Conservation (phyloP, 2,113 vertebrate genomes). For the Elgaria multicarinata region DNA sequence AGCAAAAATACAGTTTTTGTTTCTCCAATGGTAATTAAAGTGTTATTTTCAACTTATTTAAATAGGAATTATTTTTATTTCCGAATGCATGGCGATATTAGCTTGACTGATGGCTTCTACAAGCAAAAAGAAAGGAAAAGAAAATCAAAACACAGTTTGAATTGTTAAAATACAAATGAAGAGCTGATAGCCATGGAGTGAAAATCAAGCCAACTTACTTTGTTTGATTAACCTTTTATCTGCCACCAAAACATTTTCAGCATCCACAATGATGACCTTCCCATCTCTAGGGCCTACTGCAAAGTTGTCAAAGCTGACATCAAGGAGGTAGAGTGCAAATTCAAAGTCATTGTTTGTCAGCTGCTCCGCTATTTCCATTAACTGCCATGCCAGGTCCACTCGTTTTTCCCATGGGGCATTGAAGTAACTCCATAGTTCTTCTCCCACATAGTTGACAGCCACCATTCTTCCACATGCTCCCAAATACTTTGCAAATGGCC, state of each 20-base stretch:
- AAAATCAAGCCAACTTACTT: conserved; percentile 84
- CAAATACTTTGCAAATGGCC: conserved; percentile 98
- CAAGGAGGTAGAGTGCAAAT: conserved; percentile 98
- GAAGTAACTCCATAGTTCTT: conserved; percentile 98
- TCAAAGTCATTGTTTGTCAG: conserved; percentile 99
- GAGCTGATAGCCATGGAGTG: not conserved
- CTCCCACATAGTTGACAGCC: conserved; percentile 96
- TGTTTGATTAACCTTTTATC: conserved; percentile 97
- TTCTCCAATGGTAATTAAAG: not conserved
- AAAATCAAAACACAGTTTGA: not conserved
- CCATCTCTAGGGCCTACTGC: conserved; percentile 96
- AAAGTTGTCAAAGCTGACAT: conserved; percentile 99
- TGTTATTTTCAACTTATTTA: not conserved
- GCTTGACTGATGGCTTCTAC: not conserved
- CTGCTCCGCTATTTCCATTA: conserved; percentile 99
- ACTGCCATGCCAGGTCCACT: conserved; percentile 93
- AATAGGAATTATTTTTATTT: not conserved
- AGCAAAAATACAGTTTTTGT: not conserved
- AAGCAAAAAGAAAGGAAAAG: not conserved
- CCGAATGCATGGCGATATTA: not conserved
- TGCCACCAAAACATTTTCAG: conserved; percentile 97
- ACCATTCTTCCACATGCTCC: conserved; percentile 97
- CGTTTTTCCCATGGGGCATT: conserved; percentile 95
- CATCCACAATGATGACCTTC: conserved; percentile 98
- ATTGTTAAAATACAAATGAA: conserved; percentile 16